Evolutionary conservation across 2,113 vertebrate species (phyloP), one percentile per base, ranked within the genome.

Genomic region (Pogona vitticeps): DNA sequence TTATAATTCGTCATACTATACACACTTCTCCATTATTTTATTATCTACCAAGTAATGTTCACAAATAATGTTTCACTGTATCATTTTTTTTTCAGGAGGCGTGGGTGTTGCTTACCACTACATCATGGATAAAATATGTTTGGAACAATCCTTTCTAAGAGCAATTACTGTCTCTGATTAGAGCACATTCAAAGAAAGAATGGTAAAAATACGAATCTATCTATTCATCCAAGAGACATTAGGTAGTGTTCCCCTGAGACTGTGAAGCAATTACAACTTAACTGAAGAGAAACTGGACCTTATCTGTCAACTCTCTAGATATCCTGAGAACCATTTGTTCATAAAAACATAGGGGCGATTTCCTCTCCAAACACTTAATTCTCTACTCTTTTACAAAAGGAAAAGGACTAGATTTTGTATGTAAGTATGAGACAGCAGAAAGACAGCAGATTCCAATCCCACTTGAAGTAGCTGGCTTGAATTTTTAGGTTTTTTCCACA

Each of bases 321-420:
- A 93, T 87, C 40, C 76, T 40, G 18, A 90, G 67, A 89, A 90
- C 88, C 77, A 90, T 73, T 75, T 85, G 75, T 67, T 90, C 65
- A 77, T 78, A 85, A 86, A 71, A 87, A 84, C 5, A 7, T 0
- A 46, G 72, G 59, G 33, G 20, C 84, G 80, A 59, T 81, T 20
- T 76, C 59, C 56, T 89, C 81, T 73, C 17, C 7, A 6, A 82
- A 88, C 14, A 72, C 42, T 2, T 28, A 63, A 36, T 73, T 71
- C 80, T 71, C 46, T 77, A 81, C 72, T 84, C 80, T 93, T 88
- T 68, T 94, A 80, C 58, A 79, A 78, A 79, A 80, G 36, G 23
- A 78, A 65, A 67, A 52, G 10, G 3, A 26, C 14, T 73, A 59
- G 12, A 61, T n/a, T 26, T 59, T 58, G 67, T 15, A 59, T 33